Evolutionary conservation across 1,140 invertebrate species (phyloP), one percentile per base, ranked within the genome.

Genomic region (Globodera ellingtonae): DNA sequence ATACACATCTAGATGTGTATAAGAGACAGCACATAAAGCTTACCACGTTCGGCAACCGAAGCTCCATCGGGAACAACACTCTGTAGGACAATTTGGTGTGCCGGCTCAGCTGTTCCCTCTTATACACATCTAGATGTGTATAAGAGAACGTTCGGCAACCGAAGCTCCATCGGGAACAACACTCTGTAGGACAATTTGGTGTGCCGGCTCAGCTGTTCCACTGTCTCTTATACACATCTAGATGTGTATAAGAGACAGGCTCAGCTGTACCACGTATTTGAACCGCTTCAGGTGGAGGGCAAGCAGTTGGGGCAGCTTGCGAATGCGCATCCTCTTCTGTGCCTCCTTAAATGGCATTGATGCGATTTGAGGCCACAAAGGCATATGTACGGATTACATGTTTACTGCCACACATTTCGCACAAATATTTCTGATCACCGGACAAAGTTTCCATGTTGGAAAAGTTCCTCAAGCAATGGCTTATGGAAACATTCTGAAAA

Each of bases 361-460:
- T 18, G 18, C 56, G 65, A 44, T 62, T 77, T 65, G 70, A 2
- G 10, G 59, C 10, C 3, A 66, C 9, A 35, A 35, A 24, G 24
- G 52, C 48, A 67, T 35, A 50, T 24, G 24, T 24, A 75, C 21
- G n/a, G 10, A n/a, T 69, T 52, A 77, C 75, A n/a, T 99, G 97
- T 91, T 99, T 98, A 90, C 95, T 97, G 90, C 95, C 96, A 90
- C 98, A 99, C 85, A 97, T 95, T 91, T 99, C 97, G 92, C 98
- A 99, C 91, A 98, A 98, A 90, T 99, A 99, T 91, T 99, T 99
- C 91, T 98, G 98, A 90, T 99, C 97, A 87, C 94, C 95, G 91
- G 96, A 97, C n/a, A 99, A 92, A 18, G 97, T 99, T 90, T 99
- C 97, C 79, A 96, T 98, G 90, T 96, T 97, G 87, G 95, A 97